Evolutionary conservation across 1,140 invertebrate genomes (phyloP), one percentile per base, ranked within the genome.

Genomic region (Drosophila setifemur): DNA sequence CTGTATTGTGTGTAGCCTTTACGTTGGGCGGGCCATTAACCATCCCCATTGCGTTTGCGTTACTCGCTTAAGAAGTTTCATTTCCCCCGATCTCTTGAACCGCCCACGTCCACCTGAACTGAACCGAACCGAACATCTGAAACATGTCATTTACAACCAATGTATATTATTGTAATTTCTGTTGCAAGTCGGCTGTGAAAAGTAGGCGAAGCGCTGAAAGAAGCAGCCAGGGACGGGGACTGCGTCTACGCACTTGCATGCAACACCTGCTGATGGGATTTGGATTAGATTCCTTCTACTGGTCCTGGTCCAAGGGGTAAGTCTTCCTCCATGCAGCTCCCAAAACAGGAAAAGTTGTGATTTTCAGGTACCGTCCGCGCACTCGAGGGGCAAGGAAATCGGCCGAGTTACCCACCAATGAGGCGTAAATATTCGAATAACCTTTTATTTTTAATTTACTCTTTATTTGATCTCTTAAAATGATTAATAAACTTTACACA

Each of bases 171-270:
- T 82, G 68, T 86, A 64, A 81, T 86, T 86, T 86, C 47, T 73
- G 81, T 87, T 87, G 67, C 81, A 81, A 86, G 81, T 76, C 69
- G 81, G 82, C 81, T 86, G 67, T 14, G 60, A 85, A 71, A 79
- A 86, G 75, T 79, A 78, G 67, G 75, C 81, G 61, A 72, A 73
- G 71, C 81, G 81, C 75, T 85, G 52, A 79, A 69, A 52, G 78
- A 64, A 61, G 48, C 75, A 86, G 75, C 55, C 81, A 74, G 31
- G 73, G 72, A 68, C 35, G 31, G 73, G 72, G 63, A 29, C 23
- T 31, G 3, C 31, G 18, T 6, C 23, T 60, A 31, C 28, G n/a
- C 58, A 23, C 29, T 53, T 58, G 53, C 49, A 60, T 49, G 16
- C 25, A 55, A 37, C 29, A 33, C 43, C 14, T 40, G 23, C 18